Evolutionary conservation across 2,888 invertebrate genomes (phyloP).

Genomic region (Melitaea athalia): DNA sequence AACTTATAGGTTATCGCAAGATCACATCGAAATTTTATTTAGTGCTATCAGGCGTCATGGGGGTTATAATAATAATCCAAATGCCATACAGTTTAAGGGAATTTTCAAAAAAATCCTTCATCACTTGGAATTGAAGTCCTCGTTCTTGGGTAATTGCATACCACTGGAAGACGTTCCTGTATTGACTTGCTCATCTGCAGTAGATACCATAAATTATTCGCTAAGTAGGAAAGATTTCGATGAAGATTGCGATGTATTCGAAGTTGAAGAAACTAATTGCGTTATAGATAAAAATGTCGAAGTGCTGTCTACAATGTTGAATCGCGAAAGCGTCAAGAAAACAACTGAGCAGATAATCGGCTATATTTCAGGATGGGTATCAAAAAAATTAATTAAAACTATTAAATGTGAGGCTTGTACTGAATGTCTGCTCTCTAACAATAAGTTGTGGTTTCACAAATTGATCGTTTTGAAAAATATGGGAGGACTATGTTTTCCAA

Average conservation of each 20-base stretch:
- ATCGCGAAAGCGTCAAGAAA: conserved; percentile 1
- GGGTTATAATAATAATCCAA: conserved; percentile 28
- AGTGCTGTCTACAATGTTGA: neutral
- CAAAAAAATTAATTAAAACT: conserved; percentile 9
- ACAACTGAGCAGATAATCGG: conserved; percentile 16
- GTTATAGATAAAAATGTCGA: no score
- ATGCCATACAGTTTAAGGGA: conserved; percentile 2
- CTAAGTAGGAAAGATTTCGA: no score
- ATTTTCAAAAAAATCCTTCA: no score
- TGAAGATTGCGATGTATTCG: no score
- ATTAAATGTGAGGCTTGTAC: conserved; percentile 23
- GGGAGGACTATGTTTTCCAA: conserved; percentile 13
- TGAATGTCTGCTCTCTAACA: conserved; percentile 3
- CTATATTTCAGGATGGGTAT: conserved; percentile 27
- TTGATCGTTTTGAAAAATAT: conserved; percentile 25
- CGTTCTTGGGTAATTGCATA: no score
- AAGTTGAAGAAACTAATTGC: no score
- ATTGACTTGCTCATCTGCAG: no score
- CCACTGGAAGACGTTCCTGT: no score
- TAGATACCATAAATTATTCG: no score
- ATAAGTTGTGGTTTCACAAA: conserved; percentile 21
- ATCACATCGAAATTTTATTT: conserved; percentile 33
- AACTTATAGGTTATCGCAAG: conserved; percentile 26
- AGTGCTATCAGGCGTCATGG: conserved; percentile 23
- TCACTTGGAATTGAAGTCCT: no score